Percentiles rank a stretch among this genome's conserved stretches.
These are phyloP conservation scores for Chondrosia reniformis DNA, from an alignment of 37 sponge, comb jelly and placozoan genomes.

Conservation along the genomic window DNA sequence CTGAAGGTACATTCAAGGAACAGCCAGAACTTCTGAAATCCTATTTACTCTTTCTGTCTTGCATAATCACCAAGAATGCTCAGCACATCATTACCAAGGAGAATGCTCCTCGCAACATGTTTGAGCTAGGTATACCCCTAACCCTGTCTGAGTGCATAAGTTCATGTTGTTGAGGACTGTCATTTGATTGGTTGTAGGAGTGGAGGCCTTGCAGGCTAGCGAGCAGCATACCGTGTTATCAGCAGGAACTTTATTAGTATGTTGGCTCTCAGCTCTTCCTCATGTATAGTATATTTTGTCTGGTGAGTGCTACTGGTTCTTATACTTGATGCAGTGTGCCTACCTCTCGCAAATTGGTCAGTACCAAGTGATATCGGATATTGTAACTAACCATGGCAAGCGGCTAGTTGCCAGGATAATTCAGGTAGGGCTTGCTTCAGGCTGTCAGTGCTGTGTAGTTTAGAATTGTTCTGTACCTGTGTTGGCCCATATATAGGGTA, in stretches of 20 bases:
- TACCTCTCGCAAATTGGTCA: neutral
- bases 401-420: slow-evolving; percentile 8
- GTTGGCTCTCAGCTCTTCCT: neutral
- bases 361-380: neutral
- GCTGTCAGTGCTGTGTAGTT: too few relatives aligned
- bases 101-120: neutral
- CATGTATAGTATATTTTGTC: neutral
- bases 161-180: neutral
- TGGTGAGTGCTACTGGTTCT: neutral
- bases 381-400: slow-evolving; percentile 2
- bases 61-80: neutral
- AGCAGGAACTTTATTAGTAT: slow-evolving; percentile 36
- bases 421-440: slow-evolving; percentile 1
- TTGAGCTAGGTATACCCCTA: neutral
- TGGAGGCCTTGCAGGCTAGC: slow-evolving; percentile 32
- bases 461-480: slow-evolving; percentile 16
- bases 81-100: slow-evolving; percentile 19
- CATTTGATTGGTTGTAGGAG: slow-evolving; percentile 13
- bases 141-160: neutral
- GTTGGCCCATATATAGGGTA: slow-evolving; percentile 23
- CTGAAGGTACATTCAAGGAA: slow-evolving; percentile 9
- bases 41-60: neutral
- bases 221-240: slow-evolving; percentile 36
- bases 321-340: slow-evolving; percentile 16
- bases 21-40: slow-evolving; percentile 42